These are phyloP conservation scores for Eristalis intricaria DNA, from an alignment of 2,888 invertebrate genomes.

Conservation along the genomic window DNA sequence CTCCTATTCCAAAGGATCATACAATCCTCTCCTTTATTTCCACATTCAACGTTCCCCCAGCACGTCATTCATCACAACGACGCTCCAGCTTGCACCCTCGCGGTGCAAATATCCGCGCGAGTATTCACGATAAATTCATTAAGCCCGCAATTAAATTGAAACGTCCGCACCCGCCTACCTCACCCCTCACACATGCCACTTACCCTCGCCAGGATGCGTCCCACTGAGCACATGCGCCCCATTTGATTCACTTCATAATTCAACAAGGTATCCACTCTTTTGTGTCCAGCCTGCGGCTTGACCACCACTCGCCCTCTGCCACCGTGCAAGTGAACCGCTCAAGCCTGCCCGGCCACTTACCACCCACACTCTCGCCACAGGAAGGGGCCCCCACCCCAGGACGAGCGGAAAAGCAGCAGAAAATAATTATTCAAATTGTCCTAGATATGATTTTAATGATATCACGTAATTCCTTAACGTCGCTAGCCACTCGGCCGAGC, in stretches of 20 bases:
- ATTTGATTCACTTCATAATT: constrained; percentile 34
- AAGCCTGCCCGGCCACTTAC: constrained; percentile 43
- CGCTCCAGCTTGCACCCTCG: background rate
- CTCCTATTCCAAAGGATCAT: no score
- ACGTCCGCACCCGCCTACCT: background rate
- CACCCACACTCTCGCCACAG: constrained; percentile 12
- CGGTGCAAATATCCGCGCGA: background rate
- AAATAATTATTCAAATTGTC: constrained; percentile 66
- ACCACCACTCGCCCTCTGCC: background rate
- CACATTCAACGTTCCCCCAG: background rate
- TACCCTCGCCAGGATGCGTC: background rate
- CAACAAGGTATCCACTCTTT: constrained; percentile 9
- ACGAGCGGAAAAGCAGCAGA: constrained; percentile 12
- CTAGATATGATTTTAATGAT: constrained; percentile 69
- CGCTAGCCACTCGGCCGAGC: constrained; percentile 52
- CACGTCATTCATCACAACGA: background rate
- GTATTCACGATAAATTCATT: constrained; percentile 4
- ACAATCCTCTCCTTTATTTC: background rate
- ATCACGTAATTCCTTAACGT: constrained; percentile 67
- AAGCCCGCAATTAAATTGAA: constrained; percentile 2
- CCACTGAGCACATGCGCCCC: constrained; percentile 24
- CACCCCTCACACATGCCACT: background rate
- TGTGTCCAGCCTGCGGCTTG: constrained; percentile 9
- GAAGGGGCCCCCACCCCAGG: background rate
- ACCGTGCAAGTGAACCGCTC: background rate